A percentile compares a stretch with the other conserved stretches of the same genome.
Evolutionary conservation across 2,113 vertebrate species (phyloP).

Genomic region (Glareola pratincola): DNA sequence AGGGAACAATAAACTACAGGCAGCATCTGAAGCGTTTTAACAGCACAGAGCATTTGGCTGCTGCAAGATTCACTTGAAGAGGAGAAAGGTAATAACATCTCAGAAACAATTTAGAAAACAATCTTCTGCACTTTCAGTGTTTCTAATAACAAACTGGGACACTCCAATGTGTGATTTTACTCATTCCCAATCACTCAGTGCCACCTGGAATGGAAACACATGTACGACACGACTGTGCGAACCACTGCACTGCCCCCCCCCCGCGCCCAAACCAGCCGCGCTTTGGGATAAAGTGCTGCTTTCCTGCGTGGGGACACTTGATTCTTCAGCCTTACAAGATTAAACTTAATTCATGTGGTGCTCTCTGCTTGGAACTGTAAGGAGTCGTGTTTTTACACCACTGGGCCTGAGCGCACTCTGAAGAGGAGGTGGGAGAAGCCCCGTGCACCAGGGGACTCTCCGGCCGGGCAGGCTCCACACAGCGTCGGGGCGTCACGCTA

Average conservation of each 20-base stretch:
- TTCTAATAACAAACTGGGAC: conserved; percentile 12
- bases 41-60: conserved; percentile 31
- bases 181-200: not conserved
- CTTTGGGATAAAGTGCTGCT: not conserved
- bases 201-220: not conserved
- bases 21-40: conserved; percentile 51
- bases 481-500: rapidly evolving
- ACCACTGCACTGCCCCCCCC: not conserved
- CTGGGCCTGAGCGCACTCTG: not conserved
- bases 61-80: not conserved
- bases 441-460: not conserved
- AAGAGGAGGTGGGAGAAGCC: not conserved
- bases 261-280: not conserved
- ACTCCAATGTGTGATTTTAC: not conserved
- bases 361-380: not conserved
- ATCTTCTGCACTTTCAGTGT: conserved; percentile 24
- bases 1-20: conserved; percentile 61
- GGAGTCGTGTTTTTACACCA: not conserved
- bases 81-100: conserved; percentile 48
- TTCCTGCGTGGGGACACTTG: not conserved
- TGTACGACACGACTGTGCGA: rapidly evolving
- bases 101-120: conserved; percentile 41
- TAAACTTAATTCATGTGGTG: not conserved
- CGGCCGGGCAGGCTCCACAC: not conserved
- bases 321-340: not conserved